Conservation (phyloP, 1,140 invertebrate genomes). For the Drosophila miranda region DNA sequence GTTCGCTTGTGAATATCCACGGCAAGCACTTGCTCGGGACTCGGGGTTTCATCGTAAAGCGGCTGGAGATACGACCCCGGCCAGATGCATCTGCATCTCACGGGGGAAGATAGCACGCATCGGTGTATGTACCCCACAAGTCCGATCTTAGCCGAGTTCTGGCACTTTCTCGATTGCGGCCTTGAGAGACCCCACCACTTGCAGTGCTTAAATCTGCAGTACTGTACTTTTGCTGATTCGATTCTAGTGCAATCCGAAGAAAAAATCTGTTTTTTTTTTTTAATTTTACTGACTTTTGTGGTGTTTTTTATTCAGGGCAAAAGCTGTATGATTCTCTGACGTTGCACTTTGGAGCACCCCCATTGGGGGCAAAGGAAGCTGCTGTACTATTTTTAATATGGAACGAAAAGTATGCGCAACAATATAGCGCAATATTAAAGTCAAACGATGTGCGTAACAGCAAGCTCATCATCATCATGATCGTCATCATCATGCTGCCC, state of each 20-base stretch:
- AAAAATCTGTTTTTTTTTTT: no score
- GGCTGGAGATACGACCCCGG: not conserved
- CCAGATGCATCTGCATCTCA: no score
- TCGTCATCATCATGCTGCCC: slow-evolving; percentile 14
- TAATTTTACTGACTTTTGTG: no score
- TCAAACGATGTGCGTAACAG: slow-evolving; percentile 62
- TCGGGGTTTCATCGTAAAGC: slow-evolving; percentile 15
- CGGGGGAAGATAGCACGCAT: no score
- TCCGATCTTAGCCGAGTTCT: no score
- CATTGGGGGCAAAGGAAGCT: not conserved
- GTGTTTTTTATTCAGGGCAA: no score
- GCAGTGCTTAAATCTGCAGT: no score
- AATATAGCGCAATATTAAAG: slow-evolving; percentile 67
- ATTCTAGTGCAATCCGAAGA: no score
- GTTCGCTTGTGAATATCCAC: slow-evolving; percentile 53
- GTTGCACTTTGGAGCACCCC: slow-evolving; percentile 1
- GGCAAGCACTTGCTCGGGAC: not conserved
- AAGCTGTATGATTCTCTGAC: not conserved
- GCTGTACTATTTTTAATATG: slow-evolving; percentile 48
- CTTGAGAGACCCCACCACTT: no score
- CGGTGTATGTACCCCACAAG: no score
- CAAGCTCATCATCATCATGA: slow-evolving; percentile 14
- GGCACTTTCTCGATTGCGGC: no score
- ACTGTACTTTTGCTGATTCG: no score
- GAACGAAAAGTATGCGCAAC: slow-evolving; percentile 48